These are phyloP conservation scores for Indicator maculatus DNA, from an alignment of 2,113 vertebrate genomes.

Conservation along the genomic window DNA sequence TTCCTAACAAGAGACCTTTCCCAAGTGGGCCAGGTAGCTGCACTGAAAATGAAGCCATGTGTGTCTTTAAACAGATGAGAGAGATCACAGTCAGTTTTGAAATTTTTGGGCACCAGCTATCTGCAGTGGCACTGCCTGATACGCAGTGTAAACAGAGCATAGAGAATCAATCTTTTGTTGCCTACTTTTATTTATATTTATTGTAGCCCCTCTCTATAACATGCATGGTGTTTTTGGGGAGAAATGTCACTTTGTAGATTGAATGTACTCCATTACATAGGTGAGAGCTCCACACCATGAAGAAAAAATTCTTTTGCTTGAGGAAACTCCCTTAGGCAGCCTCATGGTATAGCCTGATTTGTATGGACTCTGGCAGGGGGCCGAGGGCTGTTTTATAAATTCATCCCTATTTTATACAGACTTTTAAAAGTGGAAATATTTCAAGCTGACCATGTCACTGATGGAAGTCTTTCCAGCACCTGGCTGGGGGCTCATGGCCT, in stretches of 20 bases:
- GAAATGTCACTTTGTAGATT: neutral
- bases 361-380: neutral
- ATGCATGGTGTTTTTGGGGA: accelerated
- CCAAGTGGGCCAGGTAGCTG: neutral
- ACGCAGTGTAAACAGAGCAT: neutral
- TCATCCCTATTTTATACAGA: neutral
- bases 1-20: neutral
- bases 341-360: neutral
- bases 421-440: neutral
- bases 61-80: neutral
- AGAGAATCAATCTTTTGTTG: neutral
- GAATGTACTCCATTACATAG: neutral
- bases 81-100: neutral
- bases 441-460: neutral
- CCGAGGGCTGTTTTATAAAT: neutral
- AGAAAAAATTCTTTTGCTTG: neutral
- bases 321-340: neutral
- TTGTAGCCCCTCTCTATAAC: neutral
- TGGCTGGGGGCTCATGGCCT: neutral
- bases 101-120: neutral
- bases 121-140: conserved; percentile 15
- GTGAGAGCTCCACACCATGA: neutral
- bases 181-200: neutral
- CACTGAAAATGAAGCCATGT: neutral
- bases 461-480: neutral